A percentile compares a stretch with the other conserved stretches of the same genome.
phyloP scores from a whole-genome alignment of 2,113 vertebrate species.

The Lipotes vexillifer region DNA sequence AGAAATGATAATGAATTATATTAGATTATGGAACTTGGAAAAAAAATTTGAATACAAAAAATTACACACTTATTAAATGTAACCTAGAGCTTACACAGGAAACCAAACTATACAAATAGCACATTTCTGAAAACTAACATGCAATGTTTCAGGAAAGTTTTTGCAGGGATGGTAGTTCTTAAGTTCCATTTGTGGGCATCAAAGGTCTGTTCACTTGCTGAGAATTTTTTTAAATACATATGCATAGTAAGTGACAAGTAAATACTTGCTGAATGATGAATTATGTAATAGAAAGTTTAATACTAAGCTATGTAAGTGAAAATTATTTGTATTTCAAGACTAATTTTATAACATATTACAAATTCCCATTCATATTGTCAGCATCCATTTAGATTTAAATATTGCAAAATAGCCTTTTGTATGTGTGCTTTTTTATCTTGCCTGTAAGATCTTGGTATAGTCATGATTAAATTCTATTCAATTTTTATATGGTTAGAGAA shows the following conservation, averaged over 20 bases:
- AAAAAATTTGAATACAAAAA: not conserved
- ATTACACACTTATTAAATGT: not conserved
- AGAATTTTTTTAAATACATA: not conserved
- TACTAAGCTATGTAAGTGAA: not conserved
- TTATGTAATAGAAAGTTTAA: not conserved
- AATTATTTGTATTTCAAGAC: not conserved
- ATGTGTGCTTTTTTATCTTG: not conserved
- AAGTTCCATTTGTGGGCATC: not conserved
- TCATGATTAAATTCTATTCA: not conserved
- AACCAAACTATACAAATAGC: not conserved
- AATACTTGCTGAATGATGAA: not conserved
- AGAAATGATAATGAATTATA: slow-evolving; percentile 55
- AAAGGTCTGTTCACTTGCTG: not conserved
- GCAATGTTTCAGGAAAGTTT: not conserved
- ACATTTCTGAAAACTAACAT: not conserved
- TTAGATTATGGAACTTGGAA: slow-evolving; percentile 44
- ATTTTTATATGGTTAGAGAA: not conserved
- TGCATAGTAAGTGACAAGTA: not conserved
- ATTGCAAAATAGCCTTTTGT: not conserved
- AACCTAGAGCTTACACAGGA: not conserved
- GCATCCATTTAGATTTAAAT: not conserved
- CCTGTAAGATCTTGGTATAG: not conserved
- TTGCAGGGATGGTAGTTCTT: not conserved
- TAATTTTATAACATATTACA: not conserved
- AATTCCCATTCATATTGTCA: not conserved